phyloP scores from a whole-genome alignment of 1,140 invertebrate genomes.

The Venturia canescens region DNA sequence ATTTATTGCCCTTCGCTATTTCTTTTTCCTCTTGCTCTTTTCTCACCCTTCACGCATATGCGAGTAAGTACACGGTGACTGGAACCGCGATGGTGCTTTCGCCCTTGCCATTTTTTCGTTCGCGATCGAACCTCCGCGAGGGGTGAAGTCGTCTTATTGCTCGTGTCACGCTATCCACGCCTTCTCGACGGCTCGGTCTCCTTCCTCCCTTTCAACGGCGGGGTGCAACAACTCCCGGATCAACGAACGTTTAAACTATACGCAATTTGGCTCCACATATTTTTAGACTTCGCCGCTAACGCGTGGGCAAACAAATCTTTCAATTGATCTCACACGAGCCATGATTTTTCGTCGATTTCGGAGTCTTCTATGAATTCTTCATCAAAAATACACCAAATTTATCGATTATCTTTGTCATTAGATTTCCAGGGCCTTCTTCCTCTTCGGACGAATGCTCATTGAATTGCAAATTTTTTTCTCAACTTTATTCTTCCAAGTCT shows the following conservation, averaged over 20 bases:
- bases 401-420: too few relatives aligned
- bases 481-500: too few relatives aligned
- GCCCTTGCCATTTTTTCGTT: constrained; percentile 37
- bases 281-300: too few relatives aligned
- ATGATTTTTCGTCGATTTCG: too few relatives aligned
- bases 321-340: too few relatives aligned
- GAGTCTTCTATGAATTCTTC: background rate
- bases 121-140: background rate
- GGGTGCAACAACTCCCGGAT: constrained; percentile 45
- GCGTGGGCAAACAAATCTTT: too few relatives aligned
- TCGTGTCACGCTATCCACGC: constrained; percentile 54
- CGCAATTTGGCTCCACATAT: background rate
- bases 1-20: background rate
- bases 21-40: background rate
- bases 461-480: too few relatives aligned
- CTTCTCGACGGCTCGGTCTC: constrained; percentile 9
- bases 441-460: too few relatives aligned
- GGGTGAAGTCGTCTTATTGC: constrained; percentile 53
- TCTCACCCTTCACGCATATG: background rate
- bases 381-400: too few relatives aligned
- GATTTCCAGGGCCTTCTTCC: too few relatives aligned
- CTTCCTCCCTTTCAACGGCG: background rate
- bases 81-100: background rate
- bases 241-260: constrained; percentile 56
- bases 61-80: background rate